Evolutionary conservation across 2,797 vertebrate genomes (phyloP), one percentile per base, ranked within the genome.

Genomic region (Gallinago nigripennis): DNA sequence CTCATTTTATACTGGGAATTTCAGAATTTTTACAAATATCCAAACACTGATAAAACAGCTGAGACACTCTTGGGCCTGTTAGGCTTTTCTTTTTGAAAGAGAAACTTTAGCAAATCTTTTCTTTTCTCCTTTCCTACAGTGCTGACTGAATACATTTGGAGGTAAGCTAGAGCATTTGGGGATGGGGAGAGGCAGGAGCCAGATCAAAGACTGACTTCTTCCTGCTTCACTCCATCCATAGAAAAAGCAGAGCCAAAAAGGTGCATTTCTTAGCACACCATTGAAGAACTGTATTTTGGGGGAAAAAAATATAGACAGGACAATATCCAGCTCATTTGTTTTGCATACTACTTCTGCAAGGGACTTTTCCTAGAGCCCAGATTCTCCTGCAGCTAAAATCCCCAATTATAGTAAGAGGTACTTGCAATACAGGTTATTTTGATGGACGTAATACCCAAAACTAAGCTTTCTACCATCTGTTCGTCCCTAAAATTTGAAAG

Each of bases 391-490:
- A 82, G n/a, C 58, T 95, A 88, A 94, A 95, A 89, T 88, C 63
- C 81, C 96, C 96, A 97, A 97, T 97, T 97, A 96, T 82, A 97
- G 94, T 82, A 94, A 93, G 88, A 95, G 95, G 95, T 90, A 92
- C 94, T 96, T 87, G 86, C 64, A 93, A 95, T 79, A 91, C 79
- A 96, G 97, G 97, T 97, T 96, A 97, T 97, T 98, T 96, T 97
- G 97, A 97, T 97, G 97, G 98, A 97, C 97, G 85, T 97, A 97
- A 97, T 97, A 96, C 95, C 96, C 96, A 35, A 97, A 97, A 97
- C 97, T 96, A 96, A 97, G 95, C 94, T 97, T 97, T 94, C 90
- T 80, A 75, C 98, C 98, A 98, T 98, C 98, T 98, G 98, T 92
- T 98, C 91, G 0, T 95, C 94, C 75, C 78, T 97, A 91, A 96